phyloP scores from a whole-genome alignment of 1,140 invertebrate species.

The Drosophila willistoni region DNA sequence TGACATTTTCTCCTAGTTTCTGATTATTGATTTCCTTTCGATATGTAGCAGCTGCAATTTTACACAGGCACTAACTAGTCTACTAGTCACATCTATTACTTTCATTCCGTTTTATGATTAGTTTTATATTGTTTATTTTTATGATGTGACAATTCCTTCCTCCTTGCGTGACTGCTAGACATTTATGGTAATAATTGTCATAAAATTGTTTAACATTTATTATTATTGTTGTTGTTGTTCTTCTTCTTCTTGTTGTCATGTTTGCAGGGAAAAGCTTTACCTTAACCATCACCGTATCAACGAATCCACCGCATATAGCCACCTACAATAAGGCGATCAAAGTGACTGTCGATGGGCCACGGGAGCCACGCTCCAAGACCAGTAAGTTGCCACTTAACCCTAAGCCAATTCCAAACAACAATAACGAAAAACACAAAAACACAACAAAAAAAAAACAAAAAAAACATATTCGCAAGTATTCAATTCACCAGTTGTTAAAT shows the following conservation, averaged over 20 bases:
- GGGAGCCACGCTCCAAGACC: constrained; percentile 98
- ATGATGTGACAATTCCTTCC: constrained; percentile 68
- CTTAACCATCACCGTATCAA: constrained; percentile 96
- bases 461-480: constrained; percentile 10
- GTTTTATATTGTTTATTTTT: constrained; percentile 40
- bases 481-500: not conserved
- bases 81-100: not conserved
- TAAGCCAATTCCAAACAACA: constrained; percentile 11
- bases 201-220: constrained; percentile 54
- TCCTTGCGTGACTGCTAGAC: constrained; percentile 27
- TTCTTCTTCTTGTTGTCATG: constrained; percentile 10
- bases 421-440: constrained; percentile 4
- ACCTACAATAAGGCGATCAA: constrained; percentile 99
- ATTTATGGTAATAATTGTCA: constrained; percentile 36
- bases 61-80: too few relatives aligned
- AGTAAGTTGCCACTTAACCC: constrained; percentile 89
- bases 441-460: constrained; percentile 4
- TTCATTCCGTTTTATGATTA: not conserved
- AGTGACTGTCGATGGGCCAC: constrained; percentile 98
- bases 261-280: constrained; percentile 98
- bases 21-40: not conserved
- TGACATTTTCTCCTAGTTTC: too few relatives aligned
- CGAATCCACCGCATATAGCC: constrained; percentile 96
- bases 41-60: not conserved
- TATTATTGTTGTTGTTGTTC: constrained; percentile 3